Conservation (phyloP, 2,797 vertebrate genomes). For the Enteromius viviparus region DNA sequence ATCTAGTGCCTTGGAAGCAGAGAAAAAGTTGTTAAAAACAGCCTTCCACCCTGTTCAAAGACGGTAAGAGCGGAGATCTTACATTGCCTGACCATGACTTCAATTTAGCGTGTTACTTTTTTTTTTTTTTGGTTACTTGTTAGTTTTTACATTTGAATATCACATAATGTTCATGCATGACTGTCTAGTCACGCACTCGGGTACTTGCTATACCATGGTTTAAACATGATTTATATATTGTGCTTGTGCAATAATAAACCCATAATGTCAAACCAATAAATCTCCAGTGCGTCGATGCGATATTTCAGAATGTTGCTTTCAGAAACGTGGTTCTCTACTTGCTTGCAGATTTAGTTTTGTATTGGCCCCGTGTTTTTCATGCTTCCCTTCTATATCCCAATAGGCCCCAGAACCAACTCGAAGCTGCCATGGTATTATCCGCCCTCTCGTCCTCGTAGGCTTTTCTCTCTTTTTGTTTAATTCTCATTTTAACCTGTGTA, state of each 20-base stretch:
- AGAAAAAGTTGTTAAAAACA: slow-evolving; percentile 90
- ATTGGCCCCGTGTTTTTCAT: slow-evolving; percentile 49
- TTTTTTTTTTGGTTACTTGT: slow-evolving; percentile 49
- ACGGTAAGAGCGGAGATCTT: slow-evolving; percentile 76
- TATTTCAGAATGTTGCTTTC: slow-evolving; percentile 48
- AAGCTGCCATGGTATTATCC: slow-evolving; percentile 84
- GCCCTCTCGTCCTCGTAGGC: slow-evolving; percentile 81
- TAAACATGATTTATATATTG: slow-evolving; percentile 44
- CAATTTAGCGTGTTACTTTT: slow-evolving; percentile 26
- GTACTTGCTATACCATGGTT: slow-evolving; percentile 36
- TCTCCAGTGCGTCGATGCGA: slow-evolving; percentile 54
- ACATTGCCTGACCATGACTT: slow-evolving; percentile 43
- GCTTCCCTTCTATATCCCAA: slow-evolving; percentile 74
- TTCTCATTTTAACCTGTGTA: slow-evolving; percentile 81
- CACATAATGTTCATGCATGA: slow-evolving; percentile 21
- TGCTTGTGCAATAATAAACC: slow-evolving; percentile 51
- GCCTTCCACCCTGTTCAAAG: slow-evolving; percentile 89
- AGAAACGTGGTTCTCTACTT: slow-evolving; percentile 46
- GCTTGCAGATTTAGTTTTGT: slow-evolving; percentile 63
- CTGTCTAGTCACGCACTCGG: slow-evolving; percentile 39
- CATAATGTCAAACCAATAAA: slow-evolving; percentile 31
- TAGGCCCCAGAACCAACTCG: slow-evolving; percentile 89
- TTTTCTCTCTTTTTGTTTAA: slow-evolving; percentile 63
- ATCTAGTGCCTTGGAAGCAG: slow-evolving; percentile 96
- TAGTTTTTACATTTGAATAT: slow-evolving; percentile 48